Evolutionary conservation across 2,113 vertebrate genomes (phyloP).

Genomic region (Platysteira castanea): DNA sequence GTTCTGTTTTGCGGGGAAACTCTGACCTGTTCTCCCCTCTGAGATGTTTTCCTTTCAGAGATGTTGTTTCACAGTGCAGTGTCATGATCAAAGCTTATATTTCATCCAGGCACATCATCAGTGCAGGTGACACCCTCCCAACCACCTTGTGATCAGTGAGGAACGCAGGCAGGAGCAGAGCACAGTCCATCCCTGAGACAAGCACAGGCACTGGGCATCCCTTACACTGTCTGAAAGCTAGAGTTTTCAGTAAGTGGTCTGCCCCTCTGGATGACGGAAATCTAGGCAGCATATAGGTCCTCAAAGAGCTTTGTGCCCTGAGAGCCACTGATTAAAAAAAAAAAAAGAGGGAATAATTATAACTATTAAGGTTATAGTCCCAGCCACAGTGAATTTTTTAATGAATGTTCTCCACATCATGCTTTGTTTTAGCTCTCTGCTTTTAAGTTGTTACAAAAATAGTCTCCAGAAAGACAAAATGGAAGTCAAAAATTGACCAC

Average conservation of each 20-base stretch:
- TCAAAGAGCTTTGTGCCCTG: background rate
- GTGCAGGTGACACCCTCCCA: background rate
- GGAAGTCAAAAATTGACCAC: background rate
- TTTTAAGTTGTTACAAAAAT: background rate
- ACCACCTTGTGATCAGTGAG: rapidly evolving
- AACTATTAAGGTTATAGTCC: background rate
- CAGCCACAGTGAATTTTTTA: background rate
- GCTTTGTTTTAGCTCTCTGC: background rate
- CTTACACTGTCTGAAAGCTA: background rate
- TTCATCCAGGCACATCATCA: background rate
- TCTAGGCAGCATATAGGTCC: background rate
- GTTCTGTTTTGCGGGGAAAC: background rate
- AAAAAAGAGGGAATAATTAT: background rate
- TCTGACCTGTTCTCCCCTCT: rapidly evolving
- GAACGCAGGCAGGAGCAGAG: rapidly evolving
- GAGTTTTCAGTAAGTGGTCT: background rate
- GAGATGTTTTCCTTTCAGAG: background rate
- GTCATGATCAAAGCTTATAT: background rate
- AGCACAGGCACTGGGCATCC: background rate
- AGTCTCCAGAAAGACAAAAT: background rate
- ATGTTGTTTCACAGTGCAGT: background rate
- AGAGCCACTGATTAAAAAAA: background rate
- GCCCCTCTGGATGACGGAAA: background rate
- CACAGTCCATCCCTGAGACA: no score
- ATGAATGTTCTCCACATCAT: background rate